Base-by-base conservation (phyloP, 2,113 vertebrate species). In the Saguinus imperator region DNA sequence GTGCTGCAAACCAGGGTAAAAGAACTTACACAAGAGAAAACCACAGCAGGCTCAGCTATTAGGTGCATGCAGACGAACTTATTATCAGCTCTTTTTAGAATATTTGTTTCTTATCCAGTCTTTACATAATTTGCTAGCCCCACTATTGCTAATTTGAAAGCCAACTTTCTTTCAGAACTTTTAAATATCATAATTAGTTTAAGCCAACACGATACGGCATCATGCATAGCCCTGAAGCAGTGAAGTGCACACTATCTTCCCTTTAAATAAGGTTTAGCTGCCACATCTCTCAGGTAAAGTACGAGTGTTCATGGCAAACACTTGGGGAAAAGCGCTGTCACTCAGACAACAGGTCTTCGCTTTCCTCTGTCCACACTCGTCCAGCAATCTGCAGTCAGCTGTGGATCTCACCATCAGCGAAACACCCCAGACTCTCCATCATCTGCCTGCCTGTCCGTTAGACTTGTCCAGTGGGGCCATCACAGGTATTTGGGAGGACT, bases 121-220 rank as follows among this genome's bases (percentile, higher is more conserved):
- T 20, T 37, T 40, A 66, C 7, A 16, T 57, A 73, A 50, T 61
- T 29, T 75, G 25, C 68, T 27, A 94, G 45, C 20, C 23, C 25
- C 45, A 58, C 27, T 32, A 86, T 35, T n/a, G 52, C 12, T 82
- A 57, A 88, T 45, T 50, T 86, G 52, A 89, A 97, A 91, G 40
- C 6, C 20, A 86, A 68, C 18, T 52, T 57, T 82, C 37, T 83
- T 82, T 90, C 27, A 35, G 68, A 18, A 3, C 45, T 83, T 83
- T 77, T 8, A 40, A 72, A 48, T 73, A 68, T 27, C 52, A 64
- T 43, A 83, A 27, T 32, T 73, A 88, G 3, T 80, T 66, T 91
- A 37, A 70, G 43, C 13, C 35, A 57, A 83, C n/a, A 87, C 43
- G 50, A 73, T 27, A 4, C 25, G 29, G 77, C 70, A 64, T 27